A percentile compares a stretch with the other conserved stretches of the same genome.
Conservation (phyloP, 35 echinoderm and acorn worm genomes). For the Patiria miniata region DNA sequence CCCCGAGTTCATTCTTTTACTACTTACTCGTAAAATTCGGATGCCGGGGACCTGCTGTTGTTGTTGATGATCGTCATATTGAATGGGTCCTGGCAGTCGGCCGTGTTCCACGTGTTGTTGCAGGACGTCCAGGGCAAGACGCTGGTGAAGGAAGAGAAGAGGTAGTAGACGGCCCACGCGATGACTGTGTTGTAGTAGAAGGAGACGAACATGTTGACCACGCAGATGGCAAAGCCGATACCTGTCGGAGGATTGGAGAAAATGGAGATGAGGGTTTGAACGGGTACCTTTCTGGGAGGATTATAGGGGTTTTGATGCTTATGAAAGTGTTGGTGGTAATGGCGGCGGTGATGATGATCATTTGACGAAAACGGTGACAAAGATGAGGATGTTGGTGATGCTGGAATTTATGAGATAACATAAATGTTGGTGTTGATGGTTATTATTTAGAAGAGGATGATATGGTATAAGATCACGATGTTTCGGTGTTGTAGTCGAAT, state of each 20-base stretch:
- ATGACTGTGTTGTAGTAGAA: slow-evolving; percentile 95
- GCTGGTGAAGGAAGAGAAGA: slow-evolving; percentile 69
- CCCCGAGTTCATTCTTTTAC: background rate
- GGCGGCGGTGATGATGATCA: no score
- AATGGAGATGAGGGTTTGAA: background rate
- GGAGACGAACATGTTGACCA: slow-evolving; percentile 76
- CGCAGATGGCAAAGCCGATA: slow-evolving; percentile 75
- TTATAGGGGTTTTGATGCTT: no score
- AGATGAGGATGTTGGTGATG: no score
- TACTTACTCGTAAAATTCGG: slow-evolving; percentile 93
- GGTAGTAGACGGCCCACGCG: slow-evolving; percentile 90
- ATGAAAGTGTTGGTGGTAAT: no score
- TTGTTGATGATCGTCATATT: slow-evolving; percentile 23
- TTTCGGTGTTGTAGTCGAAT: no score
- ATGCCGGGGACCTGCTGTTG: slow-evolving; percentile 53
- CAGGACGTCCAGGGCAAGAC: slow-evolving; percentile 85
- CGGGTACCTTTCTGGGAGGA: no score
- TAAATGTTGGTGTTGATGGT: no score
- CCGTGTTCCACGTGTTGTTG: slow-evolving; percentile 86
- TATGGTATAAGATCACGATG: no score
- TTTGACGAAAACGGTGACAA: no score
- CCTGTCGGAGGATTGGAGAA: slow-evolving; percentile 36
- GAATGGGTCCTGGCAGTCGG: slow-evolving; percentile 53
- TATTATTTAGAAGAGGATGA: no score
- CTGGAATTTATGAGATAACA: no score